A percentile compares a stretch with the other conserved stretches of the same genome.
Conservation (phyloP, 2,113 vertebrate species). For the Notothenia rossii region DNA sequence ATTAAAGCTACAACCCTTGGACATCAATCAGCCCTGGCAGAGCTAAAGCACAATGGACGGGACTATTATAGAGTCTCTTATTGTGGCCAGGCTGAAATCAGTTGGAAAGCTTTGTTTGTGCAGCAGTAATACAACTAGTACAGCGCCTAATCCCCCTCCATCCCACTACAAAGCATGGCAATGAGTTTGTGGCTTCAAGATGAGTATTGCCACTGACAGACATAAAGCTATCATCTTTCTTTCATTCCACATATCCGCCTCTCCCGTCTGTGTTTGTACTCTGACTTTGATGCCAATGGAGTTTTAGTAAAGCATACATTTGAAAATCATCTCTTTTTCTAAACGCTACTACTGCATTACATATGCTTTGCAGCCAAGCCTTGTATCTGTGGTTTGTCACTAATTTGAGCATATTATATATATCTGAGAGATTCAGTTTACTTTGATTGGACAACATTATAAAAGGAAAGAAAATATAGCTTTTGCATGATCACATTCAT, state of each 20-base stretch:
- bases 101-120: slow-evolving; percentile 54
- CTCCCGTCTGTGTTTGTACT: slow-evolving; percentile 9
- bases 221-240: slow-evolving; percentile 30
- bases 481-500: slow-evolving; percentile 8
- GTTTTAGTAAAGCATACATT: slow-evolving; percentile 8
- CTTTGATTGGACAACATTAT: slow-evolving; percentile 1
- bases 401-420: neutral
- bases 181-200: slow-evolving; percentile 47
- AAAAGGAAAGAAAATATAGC: slow-evolving; percentile 6
- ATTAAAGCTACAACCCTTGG: slow-evolving; percentile 30
- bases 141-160: slow-evolving; percentile 24
- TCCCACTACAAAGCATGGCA: slow-evolving; percentile 56
- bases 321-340: neutral
- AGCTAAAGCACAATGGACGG: slow-evolving; percentile 3
- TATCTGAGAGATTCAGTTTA: neutral
- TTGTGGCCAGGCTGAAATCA: slow-evolving; percentile 58
- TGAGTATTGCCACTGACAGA: slow-evolving; percentile 53
- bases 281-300: slow-evolving; percentile 19
- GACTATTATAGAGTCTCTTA: slow-evolving; percentile 19
- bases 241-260: slow-evolving; percentile 8
- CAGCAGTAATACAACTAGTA: slow-evolving; percentile 26
- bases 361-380: neutral
- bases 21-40: slow-evolving; percentile 20
- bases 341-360: neutral
- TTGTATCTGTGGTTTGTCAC: neutral